These are phyloP conservation scores for Limenitis camilla DNA, from an alignment of 2,888 invertebrate genomes.

Conservation along the genomic window DNA sequence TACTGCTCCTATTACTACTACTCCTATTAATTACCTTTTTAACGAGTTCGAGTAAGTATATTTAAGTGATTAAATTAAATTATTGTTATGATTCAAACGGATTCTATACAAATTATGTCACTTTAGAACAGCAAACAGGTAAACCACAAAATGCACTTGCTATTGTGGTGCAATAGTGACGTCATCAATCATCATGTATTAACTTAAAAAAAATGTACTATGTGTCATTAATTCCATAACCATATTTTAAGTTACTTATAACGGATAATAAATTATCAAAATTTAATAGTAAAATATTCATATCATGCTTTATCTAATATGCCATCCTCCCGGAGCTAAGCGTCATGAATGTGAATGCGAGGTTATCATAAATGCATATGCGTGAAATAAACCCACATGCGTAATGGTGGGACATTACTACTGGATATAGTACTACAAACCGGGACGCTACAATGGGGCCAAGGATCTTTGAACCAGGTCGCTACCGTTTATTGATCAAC, in stretches of 20 bases:
- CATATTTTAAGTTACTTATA: too few species aligned
- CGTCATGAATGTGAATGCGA: background rate
- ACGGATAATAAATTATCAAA: too few species aligned
- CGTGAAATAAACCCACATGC: background rate
- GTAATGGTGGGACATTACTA: background rate
- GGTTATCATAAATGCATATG: background rate
- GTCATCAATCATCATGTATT: background rate
- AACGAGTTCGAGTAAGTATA: background rate
- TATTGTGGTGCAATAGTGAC: background rate
- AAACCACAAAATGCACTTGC: conserved; percentile 42
- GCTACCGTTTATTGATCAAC: conserved; percentile 47
- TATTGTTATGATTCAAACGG: background rate
- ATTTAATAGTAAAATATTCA: too few species aligned
- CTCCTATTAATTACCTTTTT: too few species aligned
- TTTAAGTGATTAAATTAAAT: background rate
- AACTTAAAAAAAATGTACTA: background rate
- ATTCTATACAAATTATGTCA: background rate
- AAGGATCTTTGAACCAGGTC: conserved; percentile 52
- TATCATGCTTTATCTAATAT: too few species aligned
- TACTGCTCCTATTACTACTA: too few species aligned
- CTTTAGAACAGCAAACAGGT: conserved; percentile 40
- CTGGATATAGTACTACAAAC: conserved; percentile 20
- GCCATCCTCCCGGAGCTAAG: too few species aligned
- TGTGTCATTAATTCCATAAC: background rate
- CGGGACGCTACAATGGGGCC: conserved; percentile 41